These are phyloP conservation scores for Porphyrio hochstetteri DNA, from an alignment of 2,113 vertebrate species.

Conservation along the genomic window DNA sequence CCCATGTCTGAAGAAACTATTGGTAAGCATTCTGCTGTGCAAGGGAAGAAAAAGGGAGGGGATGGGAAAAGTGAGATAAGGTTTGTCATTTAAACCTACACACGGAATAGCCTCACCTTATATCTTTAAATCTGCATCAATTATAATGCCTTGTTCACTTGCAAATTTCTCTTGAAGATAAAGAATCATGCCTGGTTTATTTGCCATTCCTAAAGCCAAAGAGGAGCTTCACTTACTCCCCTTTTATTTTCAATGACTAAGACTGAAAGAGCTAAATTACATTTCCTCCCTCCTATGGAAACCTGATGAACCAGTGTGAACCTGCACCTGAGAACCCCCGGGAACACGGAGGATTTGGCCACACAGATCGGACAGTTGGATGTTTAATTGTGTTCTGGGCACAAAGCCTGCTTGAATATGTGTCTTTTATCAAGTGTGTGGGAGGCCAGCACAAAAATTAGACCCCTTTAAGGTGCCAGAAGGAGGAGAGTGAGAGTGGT, in stretches of 20 bases:
- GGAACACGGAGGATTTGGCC: background rate
- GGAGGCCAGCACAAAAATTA: conserved; percentile 43
- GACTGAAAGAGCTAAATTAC: conserved; percentile 59
- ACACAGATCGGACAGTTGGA: conserved; percentile 59
- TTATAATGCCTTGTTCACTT: conserved; percentile 54
- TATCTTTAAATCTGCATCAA: conserved; percentile 59
- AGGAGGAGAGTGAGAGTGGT: background rate
- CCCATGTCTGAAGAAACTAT: background rate
- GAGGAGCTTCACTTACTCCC: conserved; percentile 47
- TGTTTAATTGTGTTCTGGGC: conserved; percentile 32
- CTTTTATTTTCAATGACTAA: conserved; percentile 57
- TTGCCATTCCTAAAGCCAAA: conserved; percentile 49
- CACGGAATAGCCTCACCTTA: conserved; percentile 45
- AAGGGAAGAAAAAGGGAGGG: conserved; percentile 50
- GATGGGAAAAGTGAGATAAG: conserved; percentile 61
- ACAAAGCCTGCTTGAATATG: conserved; percentile 47
- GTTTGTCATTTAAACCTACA: conserved; percentile 37
- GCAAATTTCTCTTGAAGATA: conserved; percentile 62
- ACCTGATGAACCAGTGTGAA: conserved; percentile 64
- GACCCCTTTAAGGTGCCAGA: conserved; percentile 27
- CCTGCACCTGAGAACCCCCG: conserved; percentile 54
- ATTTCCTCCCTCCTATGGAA: conserved; percentile 44
- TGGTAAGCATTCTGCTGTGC: background rate
- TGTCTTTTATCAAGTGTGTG: conserved; percentile 21
- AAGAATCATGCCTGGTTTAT: conserved; percentile 45